Conservation (phyloP, 2,113 vertebrate genomes). For the Sinosuthora webbiana region DNA sequence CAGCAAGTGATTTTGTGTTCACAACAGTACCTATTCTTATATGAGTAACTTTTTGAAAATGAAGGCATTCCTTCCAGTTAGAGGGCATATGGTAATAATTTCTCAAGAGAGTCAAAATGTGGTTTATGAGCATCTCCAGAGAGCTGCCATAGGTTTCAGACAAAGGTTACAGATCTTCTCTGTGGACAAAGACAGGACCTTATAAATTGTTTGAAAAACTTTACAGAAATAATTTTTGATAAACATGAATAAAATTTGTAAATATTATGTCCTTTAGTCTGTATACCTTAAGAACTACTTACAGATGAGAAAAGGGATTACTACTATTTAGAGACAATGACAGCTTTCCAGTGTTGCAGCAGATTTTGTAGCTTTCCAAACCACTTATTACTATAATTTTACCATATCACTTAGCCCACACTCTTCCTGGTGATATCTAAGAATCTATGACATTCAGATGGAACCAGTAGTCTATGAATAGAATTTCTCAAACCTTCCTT, state of each 20-base stretch:
- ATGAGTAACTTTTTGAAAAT: background rate
- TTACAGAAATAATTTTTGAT: slow-evolving; percentile 6
- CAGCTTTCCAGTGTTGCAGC: slow-evolving; percentile 15
- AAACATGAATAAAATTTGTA: background rate
- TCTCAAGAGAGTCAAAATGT: background rate
- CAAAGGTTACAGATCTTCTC: background rate
- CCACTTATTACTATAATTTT: slow-evolving; percentile 23
- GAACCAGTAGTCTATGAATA: background rate
- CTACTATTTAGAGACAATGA: slow-evolving; percentile 48
- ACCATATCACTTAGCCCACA: background rate
- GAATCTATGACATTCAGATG: background rate
- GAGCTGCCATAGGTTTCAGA: background rate
- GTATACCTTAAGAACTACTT: slow-evolving; percentile 30
- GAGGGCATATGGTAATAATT: background rate
- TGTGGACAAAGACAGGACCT: background rate
- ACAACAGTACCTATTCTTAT: background rate
- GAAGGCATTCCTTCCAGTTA: background rate
- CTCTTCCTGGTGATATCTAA: background rate
- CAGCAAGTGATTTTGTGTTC: background rate
- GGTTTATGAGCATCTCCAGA: background rate
- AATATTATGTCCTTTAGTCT: background rate
- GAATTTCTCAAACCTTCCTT: background rate
- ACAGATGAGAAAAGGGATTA: slow-evolving; percentile 5
- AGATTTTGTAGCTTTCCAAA: slow-evolving; percentile 18
- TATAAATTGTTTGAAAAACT: background rate